Evolutionary conservation across 2,888 invertebrate species (phyloP), one percentile per base, ranked within the genome.

Genomic region (Chrysomela aeneicollis): DNA sequence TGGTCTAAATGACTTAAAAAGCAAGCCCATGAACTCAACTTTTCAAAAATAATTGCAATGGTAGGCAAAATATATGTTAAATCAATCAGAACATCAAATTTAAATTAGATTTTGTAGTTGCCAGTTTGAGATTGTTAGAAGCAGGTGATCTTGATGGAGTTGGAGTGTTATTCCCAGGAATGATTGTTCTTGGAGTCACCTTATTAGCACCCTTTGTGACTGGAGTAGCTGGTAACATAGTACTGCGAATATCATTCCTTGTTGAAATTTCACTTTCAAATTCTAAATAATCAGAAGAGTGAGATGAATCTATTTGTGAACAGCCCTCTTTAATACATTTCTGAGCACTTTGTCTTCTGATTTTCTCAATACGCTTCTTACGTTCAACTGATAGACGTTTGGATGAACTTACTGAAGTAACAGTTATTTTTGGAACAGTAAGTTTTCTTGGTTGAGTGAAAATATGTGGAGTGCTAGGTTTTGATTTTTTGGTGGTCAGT

Each of bases 401-500:
- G 32, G 32, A 35, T 35, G 10, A 10, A 35, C 6, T 35, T 10
- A 35, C 32, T 5, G 32, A 35, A 35, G 4, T 35, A 35, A 35
- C 32, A 8, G 32, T 35, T 4, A 35, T 35, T 9, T 35, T 35
- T 8, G 32, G 32, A 5, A 35, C 6, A 35, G 32, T 35, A 9
- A 10, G 10, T 35, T 35, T 35, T 35, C 10, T 35, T 35, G 32
- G 10, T 9, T 35, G 32, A 35, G 32, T 35, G 10, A 10, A 35
- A 9, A 9, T 8, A 9, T 5, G 32, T 35, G 6, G 1, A 35
- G 55, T 21, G 17, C 4, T 55, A 10, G 42, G 1, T 26, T 52
- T 64, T 8, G 63, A 26, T 51, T 68, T 71, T 26, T 61, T 67
- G 18, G 47, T 66, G 35, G 54, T 64, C 9, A 66, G 63, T 1